Conservation (phyloP, 2,888 invertebrate species). For the Cordilura impudica region DNA sequence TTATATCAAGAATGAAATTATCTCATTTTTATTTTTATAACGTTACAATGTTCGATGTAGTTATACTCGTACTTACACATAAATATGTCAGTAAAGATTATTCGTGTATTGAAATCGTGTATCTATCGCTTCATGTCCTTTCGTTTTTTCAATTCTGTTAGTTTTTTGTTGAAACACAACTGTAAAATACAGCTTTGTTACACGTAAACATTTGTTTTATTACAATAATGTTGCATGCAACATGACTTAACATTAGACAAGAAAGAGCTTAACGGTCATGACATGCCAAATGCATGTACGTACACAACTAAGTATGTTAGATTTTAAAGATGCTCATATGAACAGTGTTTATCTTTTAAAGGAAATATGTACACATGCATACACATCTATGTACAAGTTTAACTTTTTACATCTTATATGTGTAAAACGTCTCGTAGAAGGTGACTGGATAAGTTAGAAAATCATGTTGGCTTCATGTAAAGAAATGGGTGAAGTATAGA, state of each 20-base stretch:
- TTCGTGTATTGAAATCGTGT: slow-evolving; percentile 33
- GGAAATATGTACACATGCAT: background rate
- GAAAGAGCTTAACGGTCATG: slow-evolving; percentile 37
- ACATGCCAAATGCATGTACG: slow-evolving; percentile 43
- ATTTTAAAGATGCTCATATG: background rate
- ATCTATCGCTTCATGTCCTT: slow-evolving; percentile 6
- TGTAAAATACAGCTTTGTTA: slow-evolving; percentile 1
- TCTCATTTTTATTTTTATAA: no score
- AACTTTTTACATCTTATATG: slow-evolving; percentile 24
- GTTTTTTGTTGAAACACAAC: background rate
- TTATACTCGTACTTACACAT: no score
- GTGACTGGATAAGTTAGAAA: slow-evolving; percentile 26
- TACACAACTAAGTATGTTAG: background rate
- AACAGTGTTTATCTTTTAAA: background rate
- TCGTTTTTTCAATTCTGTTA: background rate
- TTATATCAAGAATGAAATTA: no score
- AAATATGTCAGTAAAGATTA: no score
- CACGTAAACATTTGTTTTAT: slow-evolving; percentile 8
- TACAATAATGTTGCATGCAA: slow-evolving; percentile 49
- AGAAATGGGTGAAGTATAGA: background rate
- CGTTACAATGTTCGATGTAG: no score
- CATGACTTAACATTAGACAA: slow-evolving; percentile 47
- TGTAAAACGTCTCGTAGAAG: background rate
- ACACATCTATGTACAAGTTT: slow-evolving; percentile 13
- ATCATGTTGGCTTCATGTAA: slow-evolving; percentile 4